Evolutionary conservation across 2,797 vertebrate species (phyloP).

Genomic region (Molothrus ater): DNA sequence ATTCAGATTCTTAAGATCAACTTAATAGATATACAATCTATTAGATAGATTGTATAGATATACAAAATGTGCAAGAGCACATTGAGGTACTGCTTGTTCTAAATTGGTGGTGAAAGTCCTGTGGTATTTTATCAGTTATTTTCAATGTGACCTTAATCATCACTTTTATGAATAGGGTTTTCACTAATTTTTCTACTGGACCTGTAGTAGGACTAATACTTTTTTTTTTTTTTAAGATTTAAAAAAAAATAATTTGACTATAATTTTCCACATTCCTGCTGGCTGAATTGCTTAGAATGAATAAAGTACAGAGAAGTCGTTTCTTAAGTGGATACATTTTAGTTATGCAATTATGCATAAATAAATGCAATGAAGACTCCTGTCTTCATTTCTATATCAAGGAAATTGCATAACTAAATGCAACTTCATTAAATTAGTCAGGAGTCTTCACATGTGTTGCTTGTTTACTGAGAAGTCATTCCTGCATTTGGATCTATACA

Average conservation of each 20-base stretch:
- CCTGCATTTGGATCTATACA: not conserved
- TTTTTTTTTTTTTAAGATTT: not conserved
- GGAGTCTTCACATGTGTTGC: not conserved
- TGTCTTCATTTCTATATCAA: no score
- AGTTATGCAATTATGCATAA: not conserved
- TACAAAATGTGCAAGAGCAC: not conserved
- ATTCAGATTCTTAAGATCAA: not conserved
- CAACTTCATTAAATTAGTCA: not conserved
- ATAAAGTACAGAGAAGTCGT: not conserved
- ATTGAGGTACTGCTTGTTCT: not conserved
- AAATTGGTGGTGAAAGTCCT: not conserved
- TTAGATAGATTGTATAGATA: not conserved
- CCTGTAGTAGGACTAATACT: rapidly evolving
- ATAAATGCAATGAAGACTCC: not conserved
- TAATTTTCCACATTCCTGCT: not conserved
- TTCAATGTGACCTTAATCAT: not conserved
- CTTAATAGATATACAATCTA: not conserved
- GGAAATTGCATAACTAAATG: no score
- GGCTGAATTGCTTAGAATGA: not conserved
- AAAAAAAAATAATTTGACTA: not conserved
- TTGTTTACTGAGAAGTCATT: not conserved
- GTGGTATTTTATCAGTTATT: not conserved
- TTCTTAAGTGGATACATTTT: not conserved
- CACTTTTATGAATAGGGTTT: not conserved
- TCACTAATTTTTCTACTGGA: not conserved